phyloP scores from a whole-genome alignment of 2,888 invertebrate genomes.

The Pristionchus mayeri region DNA sequence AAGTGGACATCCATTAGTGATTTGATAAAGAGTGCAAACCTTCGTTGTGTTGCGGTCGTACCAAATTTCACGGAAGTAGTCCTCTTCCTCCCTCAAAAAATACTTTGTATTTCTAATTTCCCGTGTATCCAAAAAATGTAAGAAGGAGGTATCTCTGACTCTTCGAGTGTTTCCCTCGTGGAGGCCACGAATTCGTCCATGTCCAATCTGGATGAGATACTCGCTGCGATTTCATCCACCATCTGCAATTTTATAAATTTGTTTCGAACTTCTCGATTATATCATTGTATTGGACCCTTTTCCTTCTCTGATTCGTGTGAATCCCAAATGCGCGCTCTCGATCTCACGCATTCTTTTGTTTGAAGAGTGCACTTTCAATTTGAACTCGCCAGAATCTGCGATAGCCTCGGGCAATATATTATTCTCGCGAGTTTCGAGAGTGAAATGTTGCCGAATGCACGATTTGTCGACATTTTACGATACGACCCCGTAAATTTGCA shows the following conservation, averaged over 20 bases:
- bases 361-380: not conserved
- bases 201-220: not conserved
- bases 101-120: not conserved
- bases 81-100: slow-evolving; percentile 54
- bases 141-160: not conserved
- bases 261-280: not conserved
- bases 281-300: not conserved
- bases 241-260: not conserved
- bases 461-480: not conserved
- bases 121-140: not conserved
- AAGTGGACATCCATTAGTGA: too few relatives aligned
- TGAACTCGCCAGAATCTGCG: not conserved
- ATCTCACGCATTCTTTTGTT: not conserved
- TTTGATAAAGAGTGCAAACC: not conserved
- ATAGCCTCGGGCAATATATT: not conserved
- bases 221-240: not conserved
- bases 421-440: not conserved
- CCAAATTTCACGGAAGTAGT: slow-evolving; percentile 61
- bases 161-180: slow-evolving; percentile 3
- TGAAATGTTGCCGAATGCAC: not conserved
- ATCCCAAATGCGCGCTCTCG: not conserved
- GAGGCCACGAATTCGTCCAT: slow-evolving; percentile 1
- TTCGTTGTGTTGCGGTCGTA: slow-evolving; percentile 54
- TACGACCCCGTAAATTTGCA: not conserved
- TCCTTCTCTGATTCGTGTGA: not conserved